Percentiles rank a stretch among this genome's conserved stretches.
These are phyloP conservation scores for Caenorhabditis briggsae DNA, from an alignment of 1,140 invertebrate genomes.

Conservation along the genomic window DNA sequence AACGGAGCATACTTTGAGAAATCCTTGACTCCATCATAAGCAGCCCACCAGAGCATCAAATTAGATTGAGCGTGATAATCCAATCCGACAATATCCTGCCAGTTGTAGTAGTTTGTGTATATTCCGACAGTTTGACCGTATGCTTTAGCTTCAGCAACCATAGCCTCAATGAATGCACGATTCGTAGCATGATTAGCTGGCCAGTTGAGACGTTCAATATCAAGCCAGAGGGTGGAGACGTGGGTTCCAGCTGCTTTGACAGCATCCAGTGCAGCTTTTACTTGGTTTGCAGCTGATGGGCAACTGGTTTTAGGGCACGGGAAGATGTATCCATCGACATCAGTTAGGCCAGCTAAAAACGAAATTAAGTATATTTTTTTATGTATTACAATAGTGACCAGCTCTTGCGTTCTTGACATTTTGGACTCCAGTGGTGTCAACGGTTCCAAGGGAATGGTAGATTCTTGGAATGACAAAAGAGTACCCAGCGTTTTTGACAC, in stretches of 20 bases:
- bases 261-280: slow-evolving; percentile 65
- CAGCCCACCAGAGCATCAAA: slow-evolving; percentile 65
- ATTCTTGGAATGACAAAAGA: slow-evolving; percentile 66
- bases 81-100: slow-evolving; percentile 67
- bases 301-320: slow-evolving; percentile 64
- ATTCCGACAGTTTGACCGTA: slow-evolving; percentile 57
- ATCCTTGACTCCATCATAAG: slow-evolving; percentile 61
- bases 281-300: slow-evolving; percentile 62
- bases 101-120: slow-evolving; percentile 68
- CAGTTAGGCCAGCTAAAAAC: slow-evolving; percentile 44
- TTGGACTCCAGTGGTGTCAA: slow-evolving; percentile 63
- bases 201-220: slow-evolving; percentile 67
- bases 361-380: too few species aligned
- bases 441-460: slow-evolving; percentile 50
- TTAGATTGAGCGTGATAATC: slow-evolving; percentile 61
- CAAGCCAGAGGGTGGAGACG: slow-evolving; percentile 70
- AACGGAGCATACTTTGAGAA: slow-evolving; percentile 58
- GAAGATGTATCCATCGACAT: slow-evolving; percentile 71
- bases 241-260: slow-evolving; percentile 63
- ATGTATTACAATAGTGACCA: background rate
- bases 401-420: slow-evolving; percentile 68
- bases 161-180: slow-evolving; percentile 60
- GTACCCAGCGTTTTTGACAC: slow-evolving; percentile 64
- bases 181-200: slow-evolving; percentile 65
- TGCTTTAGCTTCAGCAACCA: slow-evolving; percentile 56